Evolutionary conservation across 2,113 vertebrate species (phyloP).

Genomic region (Cynopterus brachyotis): DNA sequence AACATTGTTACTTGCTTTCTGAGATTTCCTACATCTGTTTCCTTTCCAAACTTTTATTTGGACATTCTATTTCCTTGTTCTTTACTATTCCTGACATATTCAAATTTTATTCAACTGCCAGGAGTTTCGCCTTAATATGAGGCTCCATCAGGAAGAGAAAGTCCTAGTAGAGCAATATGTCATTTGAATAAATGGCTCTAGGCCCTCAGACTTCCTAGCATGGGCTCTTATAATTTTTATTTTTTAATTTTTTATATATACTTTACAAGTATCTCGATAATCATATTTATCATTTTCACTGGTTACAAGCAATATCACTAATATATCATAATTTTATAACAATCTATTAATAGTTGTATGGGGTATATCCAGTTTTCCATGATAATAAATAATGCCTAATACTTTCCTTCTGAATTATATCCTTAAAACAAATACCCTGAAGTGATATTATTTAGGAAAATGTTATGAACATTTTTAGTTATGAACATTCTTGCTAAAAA

Average conservation of each 20-base stretch:
- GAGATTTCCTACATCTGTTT: not conserved
- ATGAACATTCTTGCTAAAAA: slow-evolving; percentile 55
- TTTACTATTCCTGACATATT: not conserved
- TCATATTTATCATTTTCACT: slow-evolving; percentile 12
- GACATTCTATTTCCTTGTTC: not conserved
- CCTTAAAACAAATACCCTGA: slow-evolving; percentile 32
- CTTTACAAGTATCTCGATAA: not conserved
- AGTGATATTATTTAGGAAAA: slow-evolving; percentile 55
- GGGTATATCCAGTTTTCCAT: slow-evolving; percentile 38
- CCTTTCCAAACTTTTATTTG: not conserved
- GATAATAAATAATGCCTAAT: slow-evolving; percentile 56
- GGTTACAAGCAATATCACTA: slow-evolving; percentile 12
- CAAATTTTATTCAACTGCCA: not conserved
- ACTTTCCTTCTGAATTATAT: slow-evolving; percentile 41
- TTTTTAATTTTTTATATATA: not conserved
- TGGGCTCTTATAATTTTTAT: not conserved
- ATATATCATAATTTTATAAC: slow-evolving; percentile 34
- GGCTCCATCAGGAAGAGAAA: not conserved
- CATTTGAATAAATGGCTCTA: not conserved
- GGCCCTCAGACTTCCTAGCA: not conserved
- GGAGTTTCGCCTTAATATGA: not conserved
- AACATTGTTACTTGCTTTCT: not conserved
- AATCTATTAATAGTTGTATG: slow-evolving; percentile 31
- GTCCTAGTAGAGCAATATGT: not conserved
- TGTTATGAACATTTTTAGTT: slow-evolving; percentile 51